phyloP scores from a whole-genome alignment of 2,113 vertebrate species.

The Vidua chalybeata region DNA sequence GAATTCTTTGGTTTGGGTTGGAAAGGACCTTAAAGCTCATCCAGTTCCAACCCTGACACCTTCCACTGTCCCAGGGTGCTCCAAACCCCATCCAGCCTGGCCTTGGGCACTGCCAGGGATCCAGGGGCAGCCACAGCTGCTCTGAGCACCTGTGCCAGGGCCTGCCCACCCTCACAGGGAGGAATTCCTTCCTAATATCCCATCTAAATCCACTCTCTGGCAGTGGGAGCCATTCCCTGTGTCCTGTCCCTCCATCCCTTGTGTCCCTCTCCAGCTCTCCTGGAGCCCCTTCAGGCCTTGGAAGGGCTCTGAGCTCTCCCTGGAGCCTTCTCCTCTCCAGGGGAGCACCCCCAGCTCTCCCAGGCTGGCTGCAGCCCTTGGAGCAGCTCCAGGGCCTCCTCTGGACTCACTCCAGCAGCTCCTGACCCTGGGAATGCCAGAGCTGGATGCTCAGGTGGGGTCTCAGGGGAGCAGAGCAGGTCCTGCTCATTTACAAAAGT shows the following conservation, averaged over 20 bases:
- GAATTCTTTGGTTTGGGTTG: background rate
- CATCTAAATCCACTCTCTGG: fast-evolving
- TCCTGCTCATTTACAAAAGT: background rate
- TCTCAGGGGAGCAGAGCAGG: background rate
- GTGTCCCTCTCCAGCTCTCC: background rate
- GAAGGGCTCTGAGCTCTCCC: background rate
- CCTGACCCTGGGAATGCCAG: fast-evolving
- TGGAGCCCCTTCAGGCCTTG: background rate
- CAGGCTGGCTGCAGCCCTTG: background rate
- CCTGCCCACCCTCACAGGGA: fast-evolving
- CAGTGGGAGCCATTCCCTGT: background rate
- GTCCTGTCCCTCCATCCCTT: background rate
- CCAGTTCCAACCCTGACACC: background rate
- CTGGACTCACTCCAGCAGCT: background rate
- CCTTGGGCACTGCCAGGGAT: background rate
- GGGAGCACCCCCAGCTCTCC: background rate
- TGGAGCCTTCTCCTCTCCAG: background rate
- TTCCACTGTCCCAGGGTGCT: fast-evolving
- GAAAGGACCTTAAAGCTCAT: background rate
- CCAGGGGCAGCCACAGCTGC: background rate
- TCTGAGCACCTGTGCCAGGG: background rate
- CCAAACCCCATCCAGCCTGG: fast-evolving
- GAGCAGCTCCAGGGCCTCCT: background rate
- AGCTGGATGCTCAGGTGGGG: background rate
- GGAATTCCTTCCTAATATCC: fast-evolving